Percentiles rank a stretch among this genome's conserved stretches.
phyloP scores from a whole-genome alignment of 2,113 vertebrate genomes.

The Grammomys surdaster region DNA sequence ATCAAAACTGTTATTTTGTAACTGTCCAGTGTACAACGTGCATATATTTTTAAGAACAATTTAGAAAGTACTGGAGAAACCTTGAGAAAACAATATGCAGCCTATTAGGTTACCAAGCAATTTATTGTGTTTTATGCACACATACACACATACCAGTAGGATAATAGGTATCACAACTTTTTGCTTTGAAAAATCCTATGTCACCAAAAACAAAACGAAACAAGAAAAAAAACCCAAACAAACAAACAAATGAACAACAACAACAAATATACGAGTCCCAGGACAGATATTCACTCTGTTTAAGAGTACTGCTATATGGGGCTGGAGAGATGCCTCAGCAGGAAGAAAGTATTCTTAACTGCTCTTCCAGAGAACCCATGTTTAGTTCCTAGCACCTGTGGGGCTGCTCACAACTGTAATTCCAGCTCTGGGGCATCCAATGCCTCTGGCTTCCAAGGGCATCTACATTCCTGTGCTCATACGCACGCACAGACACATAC shows the following conservation, averaged over 20 bases:
- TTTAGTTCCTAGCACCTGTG: background rate
- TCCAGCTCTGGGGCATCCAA: background rate
- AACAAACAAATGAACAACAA: too few species aligned
- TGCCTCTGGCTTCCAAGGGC: background rate
- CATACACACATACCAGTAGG: background rate
- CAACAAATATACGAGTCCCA: background rate
- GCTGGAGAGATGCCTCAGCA: background rate
- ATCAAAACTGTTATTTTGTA: background rate
- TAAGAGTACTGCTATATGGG: background rate
- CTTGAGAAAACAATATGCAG: too few species aligned
- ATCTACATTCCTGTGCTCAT: background rate
- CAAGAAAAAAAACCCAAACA: background rate
- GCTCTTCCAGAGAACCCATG: background rate
- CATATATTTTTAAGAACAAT: background rate
- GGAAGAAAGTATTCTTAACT: background rate
- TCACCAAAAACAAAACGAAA: background rate
- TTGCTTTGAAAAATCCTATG: background rate
- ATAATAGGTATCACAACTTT: background rate
- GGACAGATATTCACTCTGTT: background rate
- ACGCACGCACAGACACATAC: background rate
- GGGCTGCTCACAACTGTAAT: background rate
- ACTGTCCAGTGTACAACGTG: background rate
- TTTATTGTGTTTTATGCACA: background rate
- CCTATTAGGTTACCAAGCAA: background rate
- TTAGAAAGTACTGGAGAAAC: background rate